Evolutionary conservation across 2,888 invertebrate genomes (phyloP).

Genomic region (Gonocerus acuteangulatus): DNA sequence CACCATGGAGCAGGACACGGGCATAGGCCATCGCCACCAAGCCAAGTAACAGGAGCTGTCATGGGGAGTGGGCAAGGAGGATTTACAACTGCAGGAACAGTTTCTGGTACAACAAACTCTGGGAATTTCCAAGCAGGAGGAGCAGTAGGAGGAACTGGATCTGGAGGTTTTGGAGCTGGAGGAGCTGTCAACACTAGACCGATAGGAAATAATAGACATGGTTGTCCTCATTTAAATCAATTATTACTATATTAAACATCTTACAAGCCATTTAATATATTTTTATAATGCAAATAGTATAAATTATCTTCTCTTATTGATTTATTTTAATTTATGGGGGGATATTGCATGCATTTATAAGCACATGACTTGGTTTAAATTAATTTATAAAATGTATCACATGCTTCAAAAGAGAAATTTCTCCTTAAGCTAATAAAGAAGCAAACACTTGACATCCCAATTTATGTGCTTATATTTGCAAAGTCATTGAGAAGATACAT

Average conservation of each 20-base stretch:
- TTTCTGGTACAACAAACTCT: not conserved
- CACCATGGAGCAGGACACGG: conserved; percentile 1
- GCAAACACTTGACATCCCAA: no score
- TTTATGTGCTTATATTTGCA: no score
- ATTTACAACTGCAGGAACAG: conserved; percentile 14
- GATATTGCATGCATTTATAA: no score
- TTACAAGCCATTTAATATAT: no score
- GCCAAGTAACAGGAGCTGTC: not conserved
- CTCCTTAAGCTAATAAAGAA: no score
- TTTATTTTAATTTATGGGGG: no score
- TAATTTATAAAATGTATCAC: no score
- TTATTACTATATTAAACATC: not conserved
- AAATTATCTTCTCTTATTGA: no score
- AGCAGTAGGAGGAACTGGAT: conserved; percentile 16
- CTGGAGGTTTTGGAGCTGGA: not conserved
- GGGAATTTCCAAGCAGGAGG: conserved; percentile 27
- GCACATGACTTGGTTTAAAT: no score
- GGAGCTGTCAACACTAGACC: conserved; percentile 1
- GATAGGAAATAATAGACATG: not conserved
- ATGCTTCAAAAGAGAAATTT: no score
- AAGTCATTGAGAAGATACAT: no score
- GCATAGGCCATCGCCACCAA: not conserved
- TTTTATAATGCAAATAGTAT: no score
- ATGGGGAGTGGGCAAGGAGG: conserved; percentile 19
- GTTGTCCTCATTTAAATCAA: not conserved